These are phyloP conservation scores for Artemia sinica DNA, from an alignment of 2,888 invertebrate species.

Conservation along the genomic window DNA sequence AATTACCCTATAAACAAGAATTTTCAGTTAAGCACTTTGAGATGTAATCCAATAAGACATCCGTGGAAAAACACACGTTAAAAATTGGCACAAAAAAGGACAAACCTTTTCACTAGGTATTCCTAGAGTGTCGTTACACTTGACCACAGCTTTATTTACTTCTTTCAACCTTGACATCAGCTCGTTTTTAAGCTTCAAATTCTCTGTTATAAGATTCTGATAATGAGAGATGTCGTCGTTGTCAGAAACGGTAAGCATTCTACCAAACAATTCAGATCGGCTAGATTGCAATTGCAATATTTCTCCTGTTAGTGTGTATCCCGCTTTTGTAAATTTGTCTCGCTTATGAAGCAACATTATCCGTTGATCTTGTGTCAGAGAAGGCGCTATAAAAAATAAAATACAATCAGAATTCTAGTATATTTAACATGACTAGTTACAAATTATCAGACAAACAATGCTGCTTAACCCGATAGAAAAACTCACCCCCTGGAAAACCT, in stretches of 20 bases:
- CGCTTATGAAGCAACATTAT: neutral
- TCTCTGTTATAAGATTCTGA: slow-evolving; percentile 5
- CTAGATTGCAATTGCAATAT: slow-evolving; percentile 6
- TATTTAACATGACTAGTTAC: too few species aligned
- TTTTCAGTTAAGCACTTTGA: too few species aligned
- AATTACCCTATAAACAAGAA: too few species aligned
- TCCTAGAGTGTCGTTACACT: neutral
- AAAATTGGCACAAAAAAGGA: too few species aligned
- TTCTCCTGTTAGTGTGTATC: neutral
- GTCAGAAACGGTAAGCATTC: neutral
- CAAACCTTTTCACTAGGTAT: neutral
- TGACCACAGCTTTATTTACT: slow-evolving; percentile 1
- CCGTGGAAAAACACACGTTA: too few species aligned
- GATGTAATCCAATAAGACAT: too few species aligned
- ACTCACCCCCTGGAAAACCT: too few species aligned
- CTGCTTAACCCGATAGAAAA: too few species aligned
- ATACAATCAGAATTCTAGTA: too few species aligned
- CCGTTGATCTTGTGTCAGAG: neutral
- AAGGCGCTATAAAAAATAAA: too few species aligned
- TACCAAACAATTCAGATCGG: slow-evolving; percentile 8
- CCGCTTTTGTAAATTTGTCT: neutral
- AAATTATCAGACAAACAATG: too few species aligned
- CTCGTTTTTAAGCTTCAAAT: slow-evolving; percentile 11
- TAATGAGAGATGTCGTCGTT: slow-evolving; percentile 2
- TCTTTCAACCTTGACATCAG: neutral